Percentiles rank a stretch among this genome's conserved stretches.
Conservation (phyloP, 2,113 vertebrate species). For the Anarrhichthys ocellatus region DNA sequence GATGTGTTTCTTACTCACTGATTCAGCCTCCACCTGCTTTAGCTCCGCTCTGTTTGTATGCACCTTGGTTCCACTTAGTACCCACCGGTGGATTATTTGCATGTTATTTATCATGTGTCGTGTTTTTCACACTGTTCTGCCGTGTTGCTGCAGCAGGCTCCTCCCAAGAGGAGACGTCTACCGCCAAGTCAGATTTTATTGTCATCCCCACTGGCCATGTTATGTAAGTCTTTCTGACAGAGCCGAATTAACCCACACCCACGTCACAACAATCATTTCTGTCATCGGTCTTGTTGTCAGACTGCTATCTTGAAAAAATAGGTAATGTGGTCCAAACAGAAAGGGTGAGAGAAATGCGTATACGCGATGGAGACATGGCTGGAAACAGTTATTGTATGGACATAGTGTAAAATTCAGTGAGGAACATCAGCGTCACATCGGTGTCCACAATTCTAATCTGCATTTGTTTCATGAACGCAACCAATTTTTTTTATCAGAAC, state of each 20-base stretch:
- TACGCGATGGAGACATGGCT: too few species aligned
- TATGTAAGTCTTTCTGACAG: constrained; percentile 6
- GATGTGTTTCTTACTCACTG: constrained; percentile 16
- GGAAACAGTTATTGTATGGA: background rate
- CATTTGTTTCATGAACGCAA: background rate
- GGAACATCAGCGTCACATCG: background rate
- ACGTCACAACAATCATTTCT: background rate
- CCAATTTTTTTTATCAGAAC: background rate
- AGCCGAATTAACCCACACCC: background rate
- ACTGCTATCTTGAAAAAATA: background rate
- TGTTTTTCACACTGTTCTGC: constrained; percentile 13
- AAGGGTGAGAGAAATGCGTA: background rate
- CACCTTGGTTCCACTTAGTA: background rate
- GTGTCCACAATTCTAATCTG: background rate
- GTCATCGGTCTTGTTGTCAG: constrained; percentile 4
- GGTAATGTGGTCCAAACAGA: constrained; percentile 1
- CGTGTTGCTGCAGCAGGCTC: background rate
- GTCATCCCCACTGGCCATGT: constrained; percentile 7
- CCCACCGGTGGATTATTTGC: background rate
- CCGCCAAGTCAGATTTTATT: background rate
- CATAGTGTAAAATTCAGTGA: background rate
- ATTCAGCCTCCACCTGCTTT: background rate
- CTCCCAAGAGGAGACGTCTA: background rate
- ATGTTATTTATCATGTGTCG: background rate
- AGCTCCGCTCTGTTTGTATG: constrained; percentile 14